Percentiles rank a stretch among this genome's conserved stretches.
Conservation (phyloP, 2,113 vertebrate genomes). For the Sterrhoptilus dennistouni region DNA sequence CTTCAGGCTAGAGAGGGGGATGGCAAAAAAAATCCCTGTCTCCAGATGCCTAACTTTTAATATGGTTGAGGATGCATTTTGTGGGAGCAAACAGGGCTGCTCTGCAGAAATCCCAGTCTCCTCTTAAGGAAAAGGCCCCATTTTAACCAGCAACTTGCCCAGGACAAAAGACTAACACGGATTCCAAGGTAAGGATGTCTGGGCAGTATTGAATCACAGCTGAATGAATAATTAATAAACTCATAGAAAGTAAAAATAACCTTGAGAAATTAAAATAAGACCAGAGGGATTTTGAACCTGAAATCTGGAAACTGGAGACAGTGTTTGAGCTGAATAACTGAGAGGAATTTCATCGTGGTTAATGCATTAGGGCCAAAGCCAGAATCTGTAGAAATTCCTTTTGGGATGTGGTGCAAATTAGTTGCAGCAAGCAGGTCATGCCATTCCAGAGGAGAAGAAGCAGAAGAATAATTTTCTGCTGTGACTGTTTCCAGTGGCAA, state of each 20-base stretch:
- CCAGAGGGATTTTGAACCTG: neutral
- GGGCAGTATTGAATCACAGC: neutral
- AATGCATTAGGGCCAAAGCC: neutral
- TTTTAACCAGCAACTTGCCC: fast-evolving
- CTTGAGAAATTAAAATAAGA: slow-evolving; percentile 24
- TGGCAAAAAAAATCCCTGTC: neutral
- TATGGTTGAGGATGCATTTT: neutral
- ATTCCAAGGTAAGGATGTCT: neutral
- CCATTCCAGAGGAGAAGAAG: neutral
- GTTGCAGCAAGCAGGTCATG: neutral
- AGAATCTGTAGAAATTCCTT: neutral
- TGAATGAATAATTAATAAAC: neutral
- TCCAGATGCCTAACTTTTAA: neutral
- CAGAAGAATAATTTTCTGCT: neutral
- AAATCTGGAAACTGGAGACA: neutral
- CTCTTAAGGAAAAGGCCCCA: neutral
- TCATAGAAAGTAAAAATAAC: neutral
- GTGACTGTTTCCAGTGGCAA: neutral
- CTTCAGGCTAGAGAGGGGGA: neutral
- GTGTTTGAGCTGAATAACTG: neutral
- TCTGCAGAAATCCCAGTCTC: neutral
- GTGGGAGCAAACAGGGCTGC: neutral
- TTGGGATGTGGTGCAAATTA: neutral
- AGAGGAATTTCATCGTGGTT: neutral
- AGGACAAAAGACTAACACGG: neutral